Conservation (phyloP, 2,888 invertebrate genomes). For the Ormyrus pomaceus region DNA sequence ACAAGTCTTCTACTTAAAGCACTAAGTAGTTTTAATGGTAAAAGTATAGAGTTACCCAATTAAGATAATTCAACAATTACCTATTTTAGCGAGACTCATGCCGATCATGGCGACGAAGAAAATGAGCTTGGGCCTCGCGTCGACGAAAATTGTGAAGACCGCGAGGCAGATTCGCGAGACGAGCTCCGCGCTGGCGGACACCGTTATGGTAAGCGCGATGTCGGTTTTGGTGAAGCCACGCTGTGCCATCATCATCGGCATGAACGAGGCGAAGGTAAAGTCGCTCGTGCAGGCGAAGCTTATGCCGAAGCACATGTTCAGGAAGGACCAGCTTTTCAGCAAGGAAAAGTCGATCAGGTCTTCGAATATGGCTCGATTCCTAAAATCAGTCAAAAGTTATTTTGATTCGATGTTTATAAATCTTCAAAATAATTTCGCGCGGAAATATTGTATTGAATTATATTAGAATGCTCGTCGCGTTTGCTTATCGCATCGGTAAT, state of each 20-base stretch:
- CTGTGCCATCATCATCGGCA: conserved; percentile 81
- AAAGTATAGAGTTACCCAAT: too few species aligned
- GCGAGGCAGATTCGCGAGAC: conserved; percentile 81
- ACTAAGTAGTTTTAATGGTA: too few species aligned
- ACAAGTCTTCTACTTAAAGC: too few species aligned
- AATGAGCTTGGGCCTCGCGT: conserved; percentile 81
- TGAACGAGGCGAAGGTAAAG: conserved; percentile 82
- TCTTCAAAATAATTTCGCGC: too few species aligned
- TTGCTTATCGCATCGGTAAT: too few species aligned
- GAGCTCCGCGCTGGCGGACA: conserved; percentile 83
- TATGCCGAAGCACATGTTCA: conserved; percentile 84
- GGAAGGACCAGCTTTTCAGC: conserved; percentile 68
- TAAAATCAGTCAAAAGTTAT: conserved; percentile 22
- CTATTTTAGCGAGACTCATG: conserved; percentile 82
- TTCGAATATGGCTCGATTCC: conserved; percentile 57
- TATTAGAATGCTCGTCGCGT: neutral
- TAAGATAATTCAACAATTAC: too few species aligned
- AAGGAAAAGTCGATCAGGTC: conserved; percentile 70
- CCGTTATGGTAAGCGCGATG: conserved; percentile 83
- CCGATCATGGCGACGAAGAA: conserved; percentile 81
- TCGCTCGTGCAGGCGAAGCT: conserved; percentile 84
- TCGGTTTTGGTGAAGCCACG: conserved; percentile 79
- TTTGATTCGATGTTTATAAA: neutral
- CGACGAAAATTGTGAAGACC: conserved; percentile 79
- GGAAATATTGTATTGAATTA: too few species aligned